Base-by-base conservation (phyloP, 2,888 invertebrate genomes). In the Seira musarum region DNA sequence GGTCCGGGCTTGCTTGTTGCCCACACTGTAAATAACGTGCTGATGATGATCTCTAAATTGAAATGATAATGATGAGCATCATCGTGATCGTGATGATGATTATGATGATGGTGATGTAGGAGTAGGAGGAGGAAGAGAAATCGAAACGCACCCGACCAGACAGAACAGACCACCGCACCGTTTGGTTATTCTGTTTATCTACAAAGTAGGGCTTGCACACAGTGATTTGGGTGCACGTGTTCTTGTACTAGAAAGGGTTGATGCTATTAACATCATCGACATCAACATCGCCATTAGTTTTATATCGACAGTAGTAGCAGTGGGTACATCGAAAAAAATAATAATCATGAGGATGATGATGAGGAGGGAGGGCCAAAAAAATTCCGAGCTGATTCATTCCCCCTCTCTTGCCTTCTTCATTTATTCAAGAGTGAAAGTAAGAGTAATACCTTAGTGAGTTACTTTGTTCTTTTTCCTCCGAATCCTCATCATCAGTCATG, bases 121-220 rank as follows among this genome's bases (percentile, higher is more conserved):
- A n/a, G n/a, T n/a, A n/a, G n/a, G n/a, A n/a, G n/a, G n/a, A 79
- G 79, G 72, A 79, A 73, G 72, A 72, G 73, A 68, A 79, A 63
- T 57, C 57, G 40, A 53, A 71, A 73, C 66, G 64, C 60, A 72
- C 57, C n/a, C 60, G 22, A 22, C 60, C 60, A 30, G 30, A 30
- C 8, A 2, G 3, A 30, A 8, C 30, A 30, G 30, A 30, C 30
- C 30, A 30, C 30, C 30, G 8, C 30, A 30, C 30, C 30, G 30
- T 2, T 30, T 30, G 30, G 30, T 60, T 22, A 49, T n/a, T n/a
- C 49, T 49, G 49, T 30, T 30, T 30, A 30, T 49, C 49, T 15
- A 49, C n/a, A n/a, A n/a, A n/a, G n/a, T n/a, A n/a, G n/a, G n/a
- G n/a, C 40, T 40, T 40, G 40, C 13, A 40, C 6, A 40, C 6